These are phyloP conservation scores for Lepilemur ruficaudatus DNA, from an alignment of 2,797 vertebrate genomes.

Conservation along the genomic window DNA sequence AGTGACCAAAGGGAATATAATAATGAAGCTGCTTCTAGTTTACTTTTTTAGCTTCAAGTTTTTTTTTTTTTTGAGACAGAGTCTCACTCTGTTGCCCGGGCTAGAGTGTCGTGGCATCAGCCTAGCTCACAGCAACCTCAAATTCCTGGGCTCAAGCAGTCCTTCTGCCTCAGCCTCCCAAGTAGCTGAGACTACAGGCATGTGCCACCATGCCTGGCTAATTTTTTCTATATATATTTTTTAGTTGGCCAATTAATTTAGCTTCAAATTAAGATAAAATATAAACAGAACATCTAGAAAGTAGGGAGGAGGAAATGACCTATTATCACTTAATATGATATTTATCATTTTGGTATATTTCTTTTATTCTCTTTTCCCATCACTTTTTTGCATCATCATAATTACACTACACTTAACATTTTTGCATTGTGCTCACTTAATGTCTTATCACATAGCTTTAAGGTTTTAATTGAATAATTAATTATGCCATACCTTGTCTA, in stretches of 20 bases:
- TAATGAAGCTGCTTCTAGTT: not conserved
- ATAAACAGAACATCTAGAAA: conserved; percentile 4
- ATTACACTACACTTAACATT: not conserved
- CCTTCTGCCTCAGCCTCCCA: too few species aligned
- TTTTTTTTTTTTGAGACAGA: too few species aligned
- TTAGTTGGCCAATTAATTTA: too few species aligned
- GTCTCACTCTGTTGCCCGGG: too few species aligned
- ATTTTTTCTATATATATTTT: too few species aligned
- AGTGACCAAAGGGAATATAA: not conserved
- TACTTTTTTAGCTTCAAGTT: not conserved
- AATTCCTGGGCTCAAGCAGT: too few species aligned
- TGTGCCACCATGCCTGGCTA: too few species aligned
- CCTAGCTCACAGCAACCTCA: too few species aligned
- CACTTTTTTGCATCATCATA: conserved; percentile 16
- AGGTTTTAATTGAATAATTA: conserved; percentile 20
- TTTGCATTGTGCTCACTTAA: conserved; percentile 27
- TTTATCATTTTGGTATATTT: not conserved
- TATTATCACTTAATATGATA: not conserved
- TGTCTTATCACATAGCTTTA: not conserved
- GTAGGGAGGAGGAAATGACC: not conserved
- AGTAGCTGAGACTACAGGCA: too few species aligned
- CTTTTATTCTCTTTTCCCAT: not conserved
- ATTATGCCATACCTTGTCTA: not conserved
- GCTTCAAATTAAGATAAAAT: conserved; percentile 9
- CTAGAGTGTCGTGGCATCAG: too few species aligned